Evolutionary conservation across 1,140 invertebrate genomes (phyloP), one percentile per base, ranked within the genome.

Genomic region (Anagrus nilaparvatae): DNA sequence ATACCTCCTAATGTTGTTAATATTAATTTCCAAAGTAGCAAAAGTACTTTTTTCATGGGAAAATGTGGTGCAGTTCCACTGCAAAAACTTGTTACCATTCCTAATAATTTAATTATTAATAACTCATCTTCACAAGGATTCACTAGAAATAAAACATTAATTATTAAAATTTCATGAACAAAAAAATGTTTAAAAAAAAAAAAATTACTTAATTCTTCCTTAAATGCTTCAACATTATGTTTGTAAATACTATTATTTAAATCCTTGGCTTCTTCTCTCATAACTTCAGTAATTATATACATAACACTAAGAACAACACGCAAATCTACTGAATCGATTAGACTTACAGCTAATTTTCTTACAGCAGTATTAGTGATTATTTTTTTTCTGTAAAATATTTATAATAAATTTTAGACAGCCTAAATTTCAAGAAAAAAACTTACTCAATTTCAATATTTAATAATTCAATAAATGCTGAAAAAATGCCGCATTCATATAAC

Each of bases 41-140:
- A 66, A 19, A 98, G 68, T 38, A 97, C 87, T 72, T 98, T 98
- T 63, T 95, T 97, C 78, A 97, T 96, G 12, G 94, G 94, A 71
- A 95, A 97, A 71, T 96, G 90, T 31, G 92, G 88, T 9, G 89
- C 86, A 28, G 83, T 81, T 1, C 92, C 92, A 56, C 87, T 91
- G 67, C 93, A 97, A 60, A 97, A 93, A 50, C 82, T 77, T 14
- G 89, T 94, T 6, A 97, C 87, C 92, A 97, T 93, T 47, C 82
- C 80, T 32, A 97, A 75, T 41, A 98, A 69, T 56, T 92, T 91
- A 3, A 96, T 79, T 10, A 84, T 80, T 10, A 97, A 65, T 35
- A 93, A 65, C 60, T 95, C 90, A 55, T 93, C 89, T 30, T 77
- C 76, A 60, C 59, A 63, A 14, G 63, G 61, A 58, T 64, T 61